Conservation (phyloP, 2,113 vertebrate genomes). For the Sisor rabdophorus region DNA sequence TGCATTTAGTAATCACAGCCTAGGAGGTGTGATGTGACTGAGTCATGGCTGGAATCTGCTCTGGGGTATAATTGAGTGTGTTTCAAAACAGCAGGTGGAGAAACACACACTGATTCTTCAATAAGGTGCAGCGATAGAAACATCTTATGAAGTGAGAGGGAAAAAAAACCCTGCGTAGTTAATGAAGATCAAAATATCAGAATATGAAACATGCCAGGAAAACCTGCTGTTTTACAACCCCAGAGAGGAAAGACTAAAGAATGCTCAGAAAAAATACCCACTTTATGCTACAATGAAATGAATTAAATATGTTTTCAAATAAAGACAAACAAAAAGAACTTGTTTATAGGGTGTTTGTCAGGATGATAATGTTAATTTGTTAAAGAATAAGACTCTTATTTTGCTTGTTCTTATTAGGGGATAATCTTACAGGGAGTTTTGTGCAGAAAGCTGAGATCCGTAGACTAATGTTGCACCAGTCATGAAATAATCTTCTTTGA, state of each 20-base stretch:
- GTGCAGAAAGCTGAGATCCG: background rate
- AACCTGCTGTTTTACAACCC: background rate
- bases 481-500: background rate
- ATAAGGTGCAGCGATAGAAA: background rate
- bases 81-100: constrained; percentile 5
- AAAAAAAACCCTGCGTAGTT: constrained; percentile 2
- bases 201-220: background rate
- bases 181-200: constrained; percentile 31
- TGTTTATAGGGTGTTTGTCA: background rate
- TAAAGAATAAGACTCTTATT: background rate
- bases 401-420: background rate
- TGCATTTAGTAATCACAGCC: background rate
- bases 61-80: too few relatives aligned
- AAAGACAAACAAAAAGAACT: background rate
- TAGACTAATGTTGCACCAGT: background rate
- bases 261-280: background rate
- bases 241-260: background rate
- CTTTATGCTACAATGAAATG: background rate
- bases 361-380: background rate
- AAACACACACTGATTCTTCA: background rate
- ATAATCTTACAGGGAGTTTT: background rate
- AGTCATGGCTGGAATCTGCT: background rate
- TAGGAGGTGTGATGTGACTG: background rate
- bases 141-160: background rate
- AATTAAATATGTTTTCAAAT: background rate